Percentiles rank a stretch among this genome's conserved stretches.
Conservation (phyloP, 2,113 vertebrate genomes). For the Toxotes jaculatrix region DNA sequence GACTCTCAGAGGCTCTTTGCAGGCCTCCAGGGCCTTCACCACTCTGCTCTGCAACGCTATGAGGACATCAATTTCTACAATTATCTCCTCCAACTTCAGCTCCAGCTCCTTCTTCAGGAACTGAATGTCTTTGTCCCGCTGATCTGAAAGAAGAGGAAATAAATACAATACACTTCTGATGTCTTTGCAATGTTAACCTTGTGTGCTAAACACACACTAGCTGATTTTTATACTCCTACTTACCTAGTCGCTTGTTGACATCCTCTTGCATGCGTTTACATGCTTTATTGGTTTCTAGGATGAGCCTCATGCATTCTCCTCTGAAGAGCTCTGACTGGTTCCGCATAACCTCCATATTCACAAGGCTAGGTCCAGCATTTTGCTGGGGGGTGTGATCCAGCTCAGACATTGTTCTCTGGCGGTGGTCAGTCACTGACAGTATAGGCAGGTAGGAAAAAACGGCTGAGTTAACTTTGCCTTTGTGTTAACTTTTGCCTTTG, state of each 20-base stretch:
- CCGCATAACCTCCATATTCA: conserved; percentile 80
- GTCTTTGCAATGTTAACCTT: too few relatives aligned
- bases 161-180: neutral
- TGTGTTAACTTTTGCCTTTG: too few relatives aligned
- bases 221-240: neutral
- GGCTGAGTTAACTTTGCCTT: too few relatives aligned
- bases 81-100: conserved; percentile 88
- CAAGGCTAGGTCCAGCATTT: conserved; percentile 69
- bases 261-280: conserved; percentile 87
- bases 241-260: conserved; percentile 90
- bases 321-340: conserved; percentile 84
- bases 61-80: conserved; percentile 85
- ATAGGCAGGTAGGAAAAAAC: neutral
- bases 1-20: conserved; percentile 84
- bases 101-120: conserved; percentile 92
- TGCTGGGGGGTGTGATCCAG: conserved; percentile 74
- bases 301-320: conserved; percentile 86
- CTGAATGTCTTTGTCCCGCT: conserved; percentile 88
- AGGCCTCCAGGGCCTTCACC: conserved; percentile 86
- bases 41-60: conserved; percentile 82
- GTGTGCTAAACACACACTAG: neutral
- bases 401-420: conserved; percentile 83
- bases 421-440: neutral
- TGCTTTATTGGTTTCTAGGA: conserved; percentile 86
- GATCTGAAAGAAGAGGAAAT: conserved; percentile 81